These are phyloP conservation scores for Trachelus tabidus DNA, from an alignment of 2,888 invertebrate species.

Conservation along the genomic window DNA sequence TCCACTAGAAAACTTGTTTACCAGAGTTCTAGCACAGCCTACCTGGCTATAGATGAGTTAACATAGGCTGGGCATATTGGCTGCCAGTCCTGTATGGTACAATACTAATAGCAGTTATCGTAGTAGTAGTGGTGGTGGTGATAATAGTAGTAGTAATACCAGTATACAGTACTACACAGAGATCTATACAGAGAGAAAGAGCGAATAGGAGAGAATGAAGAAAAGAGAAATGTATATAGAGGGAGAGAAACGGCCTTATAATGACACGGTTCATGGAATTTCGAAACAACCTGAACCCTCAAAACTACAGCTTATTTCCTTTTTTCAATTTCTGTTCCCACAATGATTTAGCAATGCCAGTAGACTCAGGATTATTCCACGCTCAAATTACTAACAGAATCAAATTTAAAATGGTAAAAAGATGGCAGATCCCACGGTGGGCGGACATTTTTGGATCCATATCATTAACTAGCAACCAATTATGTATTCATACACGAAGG, in stretches of 20 bases:
- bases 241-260: not conserved
- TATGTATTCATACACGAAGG: not conserved
- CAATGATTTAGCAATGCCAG: not conserved
- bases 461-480: not conserved
- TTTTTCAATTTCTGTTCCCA: not conserved
- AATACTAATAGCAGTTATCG: not conserved
- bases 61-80: not conserved
- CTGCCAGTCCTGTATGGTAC: not conserved
- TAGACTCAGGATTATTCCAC: not conserved
- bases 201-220: not conserved
- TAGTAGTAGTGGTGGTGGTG: not conserved
- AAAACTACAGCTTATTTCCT: not conserved
- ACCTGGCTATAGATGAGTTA: not conserved
- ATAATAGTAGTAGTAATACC: too few relatives aligned
- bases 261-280: not conserved
- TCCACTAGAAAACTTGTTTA: slow-evolving; percentile 19
- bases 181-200: not conserved
- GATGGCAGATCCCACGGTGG: not conserved
- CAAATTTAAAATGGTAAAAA: not conserved
- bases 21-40: not conserved
- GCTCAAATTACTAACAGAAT: not conserved
- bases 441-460: not conserved
- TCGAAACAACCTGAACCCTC: not conserved
- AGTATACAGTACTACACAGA: not conserved
- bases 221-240: not conserved